These are phyloP conservation scores for Acanthopagrus latus DNA, from an alignment of 2,797 vertebrate species.

Conservation along the genomic window DNA sequence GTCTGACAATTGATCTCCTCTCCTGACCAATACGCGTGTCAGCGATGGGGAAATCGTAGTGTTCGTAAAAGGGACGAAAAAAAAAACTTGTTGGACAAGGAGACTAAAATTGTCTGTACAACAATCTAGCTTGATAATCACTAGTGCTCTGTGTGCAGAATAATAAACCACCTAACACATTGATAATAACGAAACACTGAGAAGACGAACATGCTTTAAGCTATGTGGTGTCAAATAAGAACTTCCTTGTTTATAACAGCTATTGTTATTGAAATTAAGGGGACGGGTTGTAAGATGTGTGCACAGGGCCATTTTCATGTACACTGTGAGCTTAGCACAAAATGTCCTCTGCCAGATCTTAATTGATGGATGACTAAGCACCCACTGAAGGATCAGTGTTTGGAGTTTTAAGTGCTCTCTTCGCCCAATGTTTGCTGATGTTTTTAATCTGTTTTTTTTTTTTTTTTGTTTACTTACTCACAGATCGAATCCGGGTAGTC, in stretches of 20 bases:
- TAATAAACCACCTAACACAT: slow-evolving; percentile 31
- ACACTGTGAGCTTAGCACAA: slow-evolving; percentile 8
- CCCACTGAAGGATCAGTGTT: slow-evolving; percentile 46
- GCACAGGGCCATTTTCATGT: slow-evolving; percentile 23
- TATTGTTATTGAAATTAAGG: slow-evolving; percentile 24
- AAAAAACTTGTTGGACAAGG: slow-evolving; percentile 62
- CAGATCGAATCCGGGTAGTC: slow-evolving; percentile 48
- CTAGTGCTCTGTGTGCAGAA: slow-evolving; percentile 50
- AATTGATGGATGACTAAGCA: slow-evolving; percentile 63
- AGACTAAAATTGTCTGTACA: slow-evolving; percentile 57
- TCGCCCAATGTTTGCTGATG: slow-evolving; percentile 49
- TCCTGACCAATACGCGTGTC: slow-evolving; percentile 50
- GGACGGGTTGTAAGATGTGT: slow-evolving; percentile 2
- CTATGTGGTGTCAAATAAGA: slow-evolving; percentile 30
- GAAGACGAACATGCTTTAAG: slow-evolving; percentile 59
- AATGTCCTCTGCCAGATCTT: slow-evolving; percentile 33
- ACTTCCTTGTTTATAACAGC: slow-evolving; percentile 26
- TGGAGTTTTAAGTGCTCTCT: slow-evolving; percentile 47
- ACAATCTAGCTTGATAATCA: slow-evolving; percentile 44
- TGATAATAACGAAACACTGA: slow-evolving; percentile 35
- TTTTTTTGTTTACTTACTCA: slow-evolving; percentile 31
- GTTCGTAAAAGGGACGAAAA: slow-evolving; percentile 78
- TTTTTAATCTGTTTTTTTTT: slow-evolving; percentile 52
- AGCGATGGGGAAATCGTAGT: slow-evolving; percentile 53
- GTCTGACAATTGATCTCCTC: background rate